phyloP scores from a whole-genome alignment of 2,113 vertebrate species.

The Stigmatopora nigra region DNA sequence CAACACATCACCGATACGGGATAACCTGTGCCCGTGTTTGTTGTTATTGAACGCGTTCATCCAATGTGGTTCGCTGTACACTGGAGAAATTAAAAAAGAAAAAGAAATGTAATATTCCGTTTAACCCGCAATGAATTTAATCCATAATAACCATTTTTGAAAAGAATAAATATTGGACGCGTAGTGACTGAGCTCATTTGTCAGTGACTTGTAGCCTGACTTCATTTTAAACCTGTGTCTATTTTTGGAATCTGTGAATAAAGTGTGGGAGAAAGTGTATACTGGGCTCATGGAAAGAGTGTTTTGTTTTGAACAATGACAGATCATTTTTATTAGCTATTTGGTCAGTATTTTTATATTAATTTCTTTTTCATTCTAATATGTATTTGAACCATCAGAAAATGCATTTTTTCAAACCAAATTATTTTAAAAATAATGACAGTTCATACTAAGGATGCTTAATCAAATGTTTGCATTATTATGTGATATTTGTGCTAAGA shows the following conservation, averaged over 20 bases:
- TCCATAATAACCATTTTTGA: constrained; percentile 75
- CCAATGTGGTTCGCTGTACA: constrained; percentile 74
- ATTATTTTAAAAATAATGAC: too few species aligned
- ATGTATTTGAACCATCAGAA: too few species aligned
- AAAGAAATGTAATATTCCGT: constrained; percentile 66
- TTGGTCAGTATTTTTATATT: too few species aligned
- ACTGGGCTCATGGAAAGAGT: constrained; percentile 8
- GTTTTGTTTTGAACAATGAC: neutral
- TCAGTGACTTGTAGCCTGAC: constrained; percentile 41
- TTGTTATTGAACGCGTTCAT: constrained; percentile 52
- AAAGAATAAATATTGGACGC: constrained; percentile 70
- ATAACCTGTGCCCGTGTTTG: constrained; percentile 49
- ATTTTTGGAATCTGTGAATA: constrained; percentile 46
- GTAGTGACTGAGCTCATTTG: constrained; percentile 44
- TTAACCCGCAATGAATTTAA: constrained; percentile 66
- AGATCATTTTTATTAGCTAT: too few species aligned
- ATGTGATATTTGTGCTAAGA: too few species aligned
- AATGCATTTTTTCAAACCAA: too few species aligned
- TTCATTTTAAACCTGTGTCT: constrained; percentile 41
- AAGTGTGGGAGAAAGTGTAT: constrained; percentile 33
- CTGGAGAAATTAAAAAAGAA: constrained; percentile 68
- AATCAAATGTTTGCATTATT: too few species aligned
- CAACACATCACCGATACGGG: constrained; percentile 57
- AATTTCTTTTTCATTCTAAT: too few species aligned
- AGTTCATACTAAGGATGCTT: too few species aligned